phyloP scores from a whole-genome alignment of 2,888 invertebrate species.

The Sinopyrophorus schimmeli region DNA sequence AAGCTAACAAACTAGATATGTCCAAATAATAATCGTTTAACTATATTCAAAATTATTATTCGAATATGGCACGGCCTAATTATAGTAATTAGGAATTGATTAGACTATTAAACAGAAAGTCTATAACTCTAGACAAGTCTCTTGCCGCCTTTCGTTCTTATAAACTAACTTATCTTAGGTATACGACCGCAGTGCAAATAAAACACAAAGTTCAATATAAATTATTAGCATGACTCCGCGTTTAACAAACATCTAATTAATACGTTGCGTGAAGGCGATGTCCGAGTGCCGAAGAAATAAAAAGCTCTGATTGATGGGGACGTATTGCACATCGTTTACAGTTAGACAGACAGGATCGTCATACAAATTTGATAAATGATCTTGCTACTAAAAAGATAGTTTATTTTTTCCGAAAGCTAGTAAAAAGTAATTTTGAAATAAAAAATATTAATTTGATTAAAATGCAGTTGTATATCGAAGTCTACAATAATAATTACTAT shows the following conservation, averaged over 20 bases:
- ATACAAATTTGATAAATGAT: constrained; percentile 30
- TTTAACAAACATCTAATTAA: constrained; percentile 46
- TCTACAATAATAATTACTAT: no score
- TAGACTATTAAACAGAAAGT: constrained; percentile 39
- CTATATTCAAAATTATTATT: no score
- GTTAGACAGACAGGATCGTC: constrained; percentile 31
- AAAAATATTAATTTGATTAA: no score
- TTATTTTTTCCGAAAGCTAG: no score
- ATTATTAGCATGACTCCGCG: constrained; percentile 45
- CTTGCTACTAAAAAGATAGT: constrained; percentile 14
- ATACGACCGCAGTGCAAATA: constrained; percentile 42
- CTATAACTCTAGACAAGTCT: constrained; percentile 26
- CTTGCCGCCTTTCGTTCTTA: constrained; percentile 29
- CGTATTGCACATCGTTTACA: constrained; percentile 33
- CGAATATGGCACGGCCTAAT: no score
- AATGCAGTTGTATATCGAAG: no score
- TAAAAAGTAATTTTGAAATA: no score
- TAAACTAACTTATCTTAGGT: constrained; percentile 25
- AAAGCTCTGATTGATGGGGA: constrained; percentile 34
- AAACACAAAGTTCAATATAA: constrained; percentile 40
- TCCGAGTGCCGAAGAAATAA: constrained; percentile 30
- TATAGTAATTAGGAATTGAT: constrained; percentile 15
- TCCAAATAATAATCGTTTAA: no score
- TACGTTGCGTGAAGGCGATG: constrained; percentile 43
- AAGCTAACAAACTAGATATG: no score